phyloP scores from a whole-genome alignment of 2,797 vertebrate species.

The Threskiornis aethiopicus region DNA sequence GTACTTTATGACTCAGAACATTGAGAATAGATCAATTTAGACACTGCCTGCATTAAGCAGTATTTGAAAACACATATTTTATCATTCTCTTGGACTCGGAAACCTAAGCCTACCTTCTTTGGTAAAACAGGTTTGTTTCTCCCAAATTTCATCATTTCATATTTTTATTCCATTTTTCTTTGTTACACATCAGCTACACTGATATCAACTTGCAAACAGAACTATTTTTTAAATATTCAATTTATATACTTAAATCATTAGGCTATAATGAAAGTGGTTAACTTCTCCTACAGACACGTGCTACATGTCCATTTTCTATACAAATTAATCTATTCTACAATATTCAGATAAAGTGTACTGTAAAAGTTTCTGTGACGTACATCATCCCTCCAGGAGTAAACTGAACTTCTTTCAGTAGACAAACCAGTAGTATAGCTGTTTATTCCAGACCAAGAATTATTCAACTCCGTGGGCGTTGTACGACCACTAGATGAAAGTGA shows the following conservation, averaged over 20 bases:
- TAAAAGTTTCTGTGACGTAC: conserved; percentile 67
- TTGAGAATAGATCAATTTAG: background rate
- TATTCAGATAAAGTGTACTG: background rate
- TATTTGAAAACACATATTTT: background rate
- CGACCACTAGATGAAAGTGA: conserved; percentile 58
- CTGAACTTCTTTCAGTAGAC: conserved; percentile 84
- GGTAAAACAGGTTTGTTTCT: background rate
- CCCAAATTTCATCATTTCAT: background rate
- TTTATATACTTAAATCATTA: background rate
- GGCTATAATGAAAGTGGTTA: background rate
- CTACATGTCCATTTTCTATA: background rate
- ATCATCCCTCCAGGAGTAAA: conserved; percentile 87
- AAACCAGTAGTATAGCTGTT: conserved; percentile 75
- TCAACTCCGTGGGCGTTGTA: conserved; percentile 60
- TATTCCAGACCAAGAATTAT: conserved; percentile 75
- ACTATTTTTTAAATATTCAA: background rate
- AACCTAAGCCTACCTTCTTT: background rate
- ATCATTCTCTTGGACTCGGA: background rate
- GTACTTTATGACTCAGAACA: background rate
- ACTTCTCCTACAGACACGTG: background rate
- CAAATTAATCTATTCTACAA: background rate
- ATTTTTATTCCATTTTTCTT: background rate
- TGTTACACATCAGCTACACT: background rate
- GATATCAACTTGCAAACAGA: background rate
- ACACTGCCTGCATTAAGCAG: background rate